phyloP scores from a whole-genome alignment of 1,140 invertebrate species.

The Drosophila dunni region DNA sequence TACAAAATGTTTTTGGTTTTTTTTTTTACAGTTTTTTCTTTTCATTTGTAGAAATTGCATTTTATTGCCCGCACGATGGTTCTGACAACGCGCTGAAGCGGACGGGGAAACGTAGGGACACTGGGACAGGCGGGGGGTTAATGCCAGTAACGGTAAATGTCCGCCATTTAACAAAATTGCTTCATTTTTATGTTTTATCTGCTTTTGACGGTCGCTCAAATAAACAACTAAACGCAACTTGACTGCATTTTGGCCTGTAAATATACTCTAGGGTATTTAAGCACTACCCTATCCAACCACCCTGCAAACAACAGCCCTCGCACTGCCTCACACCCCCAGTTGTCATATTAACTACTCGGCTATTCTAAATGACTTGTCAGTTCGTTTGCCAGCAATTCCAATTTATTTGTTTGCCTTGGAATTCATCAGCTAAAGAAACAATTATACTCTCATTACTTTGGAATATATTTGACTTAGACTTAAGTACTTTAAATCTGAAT shows the following conservation, averaged over 20 bases:
- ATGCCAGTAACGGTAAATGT: conserved; percentile 8
- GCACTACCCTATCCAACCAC: background rate
- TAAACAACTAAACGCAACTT: conserved; percentile 18
- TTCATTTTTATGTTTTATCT: conserved; percentile 24
- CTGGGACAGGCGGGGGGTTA: background rate
- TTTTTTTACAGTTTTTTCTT: conserved; percentile 25
- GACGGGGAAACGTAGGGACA: too few relatives aligned
- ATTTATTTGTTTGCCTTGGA: background rate
- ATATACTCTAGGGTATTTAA: conserved; percentile 8
- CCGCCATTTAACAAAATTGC: conserved; percentile 39
- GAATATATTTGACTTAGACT: background rate
- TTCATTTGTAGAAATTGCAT: conserved; percentile 60
- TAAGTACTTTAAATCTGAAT: too few relatives aligned
- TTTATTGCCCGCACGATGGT: conserved; percentile 56
- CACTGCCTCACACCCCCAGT: too few relatives aligned
- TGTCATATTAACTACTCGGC: background rate
- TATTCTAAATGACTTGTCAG: conserved; percentile 18
- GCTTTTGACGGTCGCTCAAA: background rate
- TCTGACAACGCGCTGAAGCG: background rate
- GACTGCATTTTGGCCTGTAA: conserved; percentile 9
- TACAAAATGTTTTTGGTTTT: conserved; percentile 33
- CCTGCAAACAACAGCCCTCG: background rate
- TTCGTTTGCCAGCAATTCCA: conserved; percentile 3
- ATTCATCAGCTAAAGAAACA: background rate
- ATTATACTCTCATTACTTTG: background rate